phyloP scores from a whole-genome alignment of 1,140 invertebrate species.

The Atopsyche davidsoni region DNA sequence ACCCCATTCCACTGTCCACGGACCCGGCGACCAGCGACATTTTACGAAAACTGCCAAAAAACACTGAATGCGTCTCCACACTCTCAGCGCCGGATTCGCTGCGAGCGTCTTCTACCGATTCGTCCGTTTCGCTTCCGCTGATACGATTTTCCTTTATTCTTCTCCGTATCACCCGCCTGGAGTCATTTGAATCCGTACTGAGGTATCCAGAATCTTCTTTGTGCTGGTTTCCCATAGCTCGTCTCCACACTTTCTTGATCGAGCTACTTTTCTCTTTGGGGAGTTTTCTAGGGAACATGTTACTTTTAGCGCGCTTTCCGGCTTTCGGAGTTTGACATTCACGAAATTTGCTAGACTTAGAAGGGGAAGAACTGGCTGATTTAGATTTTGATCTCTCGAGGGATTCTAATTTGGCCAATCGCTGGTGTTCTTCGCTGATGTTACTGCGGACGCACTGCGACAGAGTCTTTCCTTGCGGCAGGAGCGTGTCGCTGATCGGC shows the following conservation, averaged over 20 bases:
- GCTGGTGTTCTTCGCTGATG: not conserved
- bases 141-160: constrained; percentile 39
- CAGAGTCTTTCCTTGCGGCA: not conserved
- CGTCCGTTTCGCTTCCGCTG: constrained; percentile 53
- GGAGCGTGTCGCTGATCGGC: constrained; percentile 4
- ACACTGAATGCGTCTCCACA: constrained; percentile 77
- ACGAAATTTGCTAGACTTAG: constrained; percentile 16
- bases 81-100: constrained; percentile 80
- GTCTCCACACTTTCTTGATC: constrained; percentile 24
- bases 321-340: constrained; percentile 28
- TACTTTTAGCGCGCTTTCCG: constrained; percentile 11
- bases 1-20: constrained; percentile 25
- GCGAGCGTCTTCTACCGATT: constrained; percentile 57
- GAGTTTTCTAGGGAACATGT: constrained; percentile 5
- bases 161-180: constrained; percentile 39
- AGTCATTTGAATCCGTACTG: constrained; percentile 66
- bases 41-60: constrained; percentile 61
- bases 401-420: not conserved
- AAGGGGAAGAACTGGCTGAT: not conserved
- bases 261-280: constrained; percentile 9
- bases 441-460: not conserved
- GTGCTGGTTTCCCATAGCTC: constrained; percentile 29
- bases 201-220: constrained; percentile 65
- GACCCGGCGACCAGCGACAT: constrained; percentile 28
- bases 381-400: constrained; percentile 3